phyloP scores from a whole-genome alignment of 2,797 vertebrate species.

The Denticeps clupeoides region DNA sequence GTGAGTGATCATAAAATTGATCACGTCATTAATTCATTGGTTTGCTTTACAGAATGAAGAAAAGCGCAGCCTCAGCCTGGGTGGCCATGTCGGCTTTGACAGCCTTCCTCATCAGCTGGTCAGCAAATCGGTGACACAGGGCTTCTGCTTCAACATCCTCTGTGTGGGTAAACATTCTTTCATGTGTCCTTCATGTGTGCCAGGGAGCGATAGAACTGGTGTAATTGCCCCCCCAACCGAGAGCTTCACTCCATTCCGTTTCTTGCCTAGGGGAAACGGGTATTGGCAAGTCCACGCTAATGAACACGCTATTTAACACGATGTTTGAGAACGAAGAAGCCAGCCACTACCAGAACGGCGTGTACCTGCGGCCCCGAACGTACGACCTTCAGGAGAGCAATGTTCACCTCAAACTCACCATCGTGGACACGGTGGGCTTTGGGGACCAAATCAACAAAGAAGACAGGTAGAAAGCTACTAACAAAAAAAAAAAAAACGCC shows the following conservation, averaged over 20 bases:
- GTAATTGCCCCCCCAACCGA: constrained; percentile 16
- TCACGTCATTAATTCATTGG: constrained; percentile 5
- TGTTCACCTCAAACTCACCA: constrained; percentile 89
- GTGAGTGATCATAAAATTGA: too few relatives aligned
- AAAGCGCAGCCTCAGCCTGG: constrained; percentile 79
- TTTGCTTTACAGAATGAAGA: constrained; percentile 70
- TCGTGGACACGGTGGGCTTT: constrained; percentile 91
- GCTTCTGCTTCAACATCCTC: constrained; percentile 98
- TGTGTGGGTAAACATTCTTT: constrained; percentile 81
- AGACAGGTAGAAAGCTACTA: constrained; percentile 71
- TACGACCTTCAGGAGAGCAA: constrained; percentile 93
- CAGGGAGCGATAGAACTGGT: too few relatives aligned
- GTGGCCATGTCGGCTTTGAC: constrained; percentile 95
- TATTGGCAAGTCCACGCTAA: constrained; percentile 92
- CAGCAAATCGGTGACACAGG: constrained; percentile 95
- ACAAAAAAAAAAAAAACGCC: neutral
- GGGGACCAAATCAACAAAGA: constrained; percentile 98
- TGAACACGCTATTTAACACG: constrained; percentile 98
- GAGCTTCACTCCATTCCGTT: too few relatives aligned
- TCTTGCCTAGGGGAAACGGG: constrained; percentile 86
- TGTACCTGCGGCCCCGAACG: constrained; percentile 80
- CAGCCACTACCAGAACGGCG: constrained; percentile 83
- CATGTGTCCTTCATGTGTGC: neutral
- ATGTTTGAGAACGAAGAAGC: constrained; percentile 93
- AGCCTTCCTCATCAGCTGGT: constrained; percentile 96